Base-by-base conservation (phyloP, 2,888 invertebrate species). In the Adineta ricciae region DNA sequence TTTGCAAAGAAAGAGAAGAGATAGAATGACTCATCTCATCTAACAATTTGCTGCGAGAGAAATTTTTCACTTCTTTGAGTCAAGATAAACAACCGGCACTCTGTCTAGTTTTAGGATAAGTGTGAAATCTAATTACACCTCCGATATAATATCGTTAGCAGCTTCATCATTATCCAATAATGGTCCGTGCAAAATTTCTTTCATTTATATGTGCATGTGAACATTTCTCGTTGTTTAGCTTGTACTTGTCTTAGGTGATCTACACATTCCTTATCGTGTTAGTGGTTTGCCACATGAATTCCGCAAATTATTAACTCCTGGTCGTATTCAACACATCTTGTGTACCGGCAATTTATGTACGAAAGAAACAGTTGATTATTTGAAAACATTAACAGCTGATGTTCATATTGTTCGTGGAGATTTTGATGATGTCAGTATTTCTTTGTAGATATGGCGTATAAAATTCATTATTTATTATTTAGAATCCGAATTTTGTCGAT, bases 301-400 rank as follows among this genome's bases (percentile, higher is more conserved):
- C 91, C 96, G 97, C 91, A 99, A 98, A 90, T 92, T 99, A 1
- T 92, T 99, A 64, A 94, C 97, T 1, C 99, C 99, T 0, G 90
- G 90, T 21, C 93, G 97, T 87, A 97, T 98, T 89, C 97, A 98
- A 90, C 97, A 99, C 90, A 97, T 99, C 87, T 91, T 99, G 19
- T 99, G 97, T 89, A 99, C 99, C 32, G 99, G 99, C 3, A 99
- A 99, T 91, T 93, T 99, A 52, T 97, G 97, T 90, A 97, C 97
- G 0, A 96, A 97, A 90, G 99, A 99, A 90, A 96, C 96, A 0
- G 96, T 94, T 89, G 99, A 99, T 91, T 99, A 99, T 91, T 92
- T 99, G 87, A 97, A 97, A 91, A 96, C 97, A 0, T 92, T 99
- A 86, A 97, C 98, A n/a, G 96, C 95, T 89, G 99, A 99, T 93